phyloP scores from a whole-genome alignment of 2,888 invertebrate species.

The Argynnis bischoffii region DNA sequence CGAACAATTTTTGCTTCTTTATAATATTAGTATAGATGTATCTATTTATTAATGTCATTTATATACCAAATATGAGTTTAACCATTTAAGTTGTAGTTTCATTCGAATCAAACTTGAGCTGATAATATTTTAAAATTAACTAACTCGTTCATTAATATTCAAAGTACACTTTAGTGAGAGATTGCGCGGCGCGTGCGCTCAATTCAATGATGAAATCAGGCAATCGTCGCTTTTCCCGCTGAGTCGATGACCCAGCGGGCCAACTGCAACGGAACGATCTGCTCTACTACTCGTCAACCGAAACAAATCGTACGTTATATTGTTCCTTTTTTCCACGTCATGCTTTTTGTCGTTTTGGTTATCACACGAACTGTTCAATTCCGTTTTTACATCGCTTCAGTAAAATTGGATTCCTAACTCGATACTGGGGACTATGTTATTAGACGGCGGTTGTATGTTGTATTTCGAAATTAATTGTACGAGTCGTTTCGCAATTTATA shows the following conservation, averaged over 20 bases:
- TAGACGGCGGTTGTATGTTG: slow-evolving; percentile 22
- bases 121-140: not conserved
- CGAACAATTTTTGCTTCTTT: too few relatives aligned
- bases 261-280: slow-evolving; percentile 60
- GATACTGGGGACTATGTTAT: slow-evolving; percentile 24
- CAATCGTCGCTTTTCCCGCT: slow-evolving; percentile 44
- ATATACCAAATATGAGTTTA: too few relatives aligned
- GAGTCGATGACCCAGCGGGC: slow-evolving; percentile 67
- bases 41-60: too few relatives aligned
- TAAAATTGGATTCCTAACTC: slow-evolving; percentile 44
- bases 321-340: slow-evolving; percentile 53
- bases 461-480: slow-evolving; percentile 25
- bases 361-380: slow-evolving; percentile 42
- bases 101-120: too few relatives aligned
- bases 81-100: too few relatives aligned
- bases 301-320: slow-evolving; percentile 66
- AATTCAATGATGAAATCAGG: slow-evolving; percentile 21
- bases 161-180: not conserved
- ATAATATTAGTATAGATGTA: too few relatives aligned
- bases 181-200: slow-evolving; percentile 15
- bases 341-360: slow-evolving; percentile 50
- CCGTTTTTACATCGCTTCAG: slow-evolving; percentile 43
- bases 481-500: slow-evolving; percentile 21
- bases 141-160: not conserved
- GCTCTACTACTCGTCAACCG: slow-evolving; percentile 64